These are phyloP conservation scores for Neomorphus geoffroyi DNA, from an alignment of 2,797 vertebrate species.

Conservation along the genomic window DNA sequence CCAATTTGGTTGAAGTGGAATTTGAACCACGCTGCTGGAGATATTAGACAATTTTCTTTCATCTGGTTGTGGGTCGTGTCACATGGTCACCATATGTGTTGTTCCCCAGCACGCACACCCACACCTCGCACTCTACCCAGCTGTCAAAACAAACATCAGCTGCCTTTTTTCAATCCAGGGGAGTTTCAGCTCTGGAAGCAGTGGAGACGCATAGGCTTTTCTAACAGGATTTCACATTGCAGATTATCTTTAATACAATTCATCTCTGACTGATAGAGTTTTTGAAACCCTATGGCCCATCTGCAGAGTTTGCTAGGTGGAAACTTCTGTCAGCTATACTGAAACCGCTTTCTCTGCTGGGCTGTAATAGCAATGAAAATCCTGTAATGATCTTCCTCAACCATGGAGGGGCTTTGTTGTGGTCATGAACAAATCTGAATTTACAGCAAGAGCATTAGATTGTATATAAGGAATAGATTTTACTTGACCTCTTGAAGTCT, in stretches of 20 bases:
- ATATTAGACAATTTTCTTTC: slow-evolving; percentile 71
- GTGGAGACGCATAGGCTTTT: slow-evolving; percentile 16
- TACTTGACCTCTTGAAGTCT: slow-evolving; percentile 17
- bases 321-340: slow-evolving; percentile 46
- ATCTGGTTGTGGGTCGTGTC: slow-evolving; percentile 65
- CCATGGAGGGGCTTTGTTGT: slow-evolving; percentile 52
- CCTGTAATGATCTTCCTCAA: slow-evolving; percentile 58
- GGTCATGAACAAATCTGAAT: slow-evolving; percentile 41
- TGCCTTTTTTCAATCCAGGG: slow-evolving; percentile 50
- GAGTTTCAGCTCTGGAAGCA: slow-evolving; percentile 41
- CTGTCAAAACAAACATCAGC: slow-evolving; percentile 78
- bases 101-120: slow-evolving; percentile 2
- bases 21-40: slow-evolving; percentile 65
- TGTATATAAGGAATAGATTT: slow-evolving; percentile 36
- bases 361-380: slow-evolving; percentile 57
- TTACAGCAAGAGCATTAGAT: neutral
- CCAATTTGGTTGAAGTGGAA: slow-evolving; percentile 66
- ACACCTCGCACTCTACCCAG: slow-evolving; percentile 55
- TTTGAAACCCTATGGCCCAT: slow-evolving; percentile 40
- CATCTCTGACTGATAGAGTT: slow-evolving; percentile 35
- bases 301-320: neutral
- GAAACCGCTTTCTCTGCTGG: slow-evolving; percentile 23
- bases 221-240: slow-evolving; percentile 59
- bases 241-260: slow-evolving; percentile 64
- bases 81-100: slow-evolving; percentile 71